These are phyloP conservation scores for Electrophaes corylata DNA, from an alignment of 2,888 invertebrate genomes.

Conservation along the genomic window DNA sequence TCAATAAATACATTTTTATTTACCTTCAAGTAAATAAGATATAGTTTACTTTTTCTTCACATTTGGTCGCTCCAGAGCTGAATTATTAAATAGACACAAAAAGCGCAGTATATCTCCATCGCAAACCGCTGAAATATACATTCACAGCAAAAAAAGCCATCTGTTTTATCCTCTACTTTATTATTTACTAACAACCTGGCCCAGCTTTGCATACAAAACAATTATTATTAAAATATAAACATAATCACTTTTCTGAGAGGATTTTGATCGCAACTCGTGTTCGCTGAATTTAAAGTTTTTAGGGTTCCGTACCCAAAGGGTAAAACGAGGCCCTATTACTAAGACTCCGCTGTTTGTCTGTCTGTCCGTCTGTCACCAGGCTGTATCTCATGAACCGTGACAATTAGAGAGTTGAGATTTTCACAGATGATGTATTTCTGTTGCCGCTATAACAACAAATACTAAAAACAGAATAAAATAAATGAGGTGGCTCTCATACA, in stretches of 20 bases:
- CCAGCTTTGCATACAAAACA: background rate
- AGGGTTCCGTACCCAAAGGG: no score
- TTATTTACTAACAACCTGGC: constrained; percentile 1
- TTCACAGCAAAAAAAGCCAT: constrained; percentile 5
- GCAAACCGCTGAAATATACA: constrained; percentile 1
- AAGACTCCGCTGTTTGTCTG: no score
- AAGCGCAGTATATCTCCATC: constrained; percentile 1
- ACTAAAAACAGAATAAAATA: no score
- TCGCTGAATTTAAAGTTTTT: no score
- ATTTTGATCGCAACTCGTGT: background rate
- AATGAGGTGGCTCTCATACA: no score
- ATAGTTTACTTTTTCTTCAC: background rate
- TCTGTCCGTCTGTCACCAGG: no score
- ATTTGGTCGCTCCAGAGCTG: background rate
- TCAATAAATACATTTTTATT: background rate
- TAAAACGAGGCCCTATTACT: no score
- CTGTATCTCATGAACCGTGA: no score
- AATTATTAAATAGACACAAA: constrained; percentile 6
- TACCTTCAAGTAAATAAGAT: background rate
- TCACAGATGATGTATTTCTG: no score
- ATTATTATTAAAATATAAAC: background rate
- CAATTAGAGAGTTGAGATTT: no score
- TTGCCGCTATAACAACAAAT: no score
- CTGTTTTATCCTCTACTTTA: constrained; percentile 2
- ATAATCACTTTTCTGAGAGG: background rate